A percentile compares a stretch with the other conserved stretches of the same genome.
Conservation (phyloP, 2,888 invertebrate species). For the Esperia sulphurella region DNA sequence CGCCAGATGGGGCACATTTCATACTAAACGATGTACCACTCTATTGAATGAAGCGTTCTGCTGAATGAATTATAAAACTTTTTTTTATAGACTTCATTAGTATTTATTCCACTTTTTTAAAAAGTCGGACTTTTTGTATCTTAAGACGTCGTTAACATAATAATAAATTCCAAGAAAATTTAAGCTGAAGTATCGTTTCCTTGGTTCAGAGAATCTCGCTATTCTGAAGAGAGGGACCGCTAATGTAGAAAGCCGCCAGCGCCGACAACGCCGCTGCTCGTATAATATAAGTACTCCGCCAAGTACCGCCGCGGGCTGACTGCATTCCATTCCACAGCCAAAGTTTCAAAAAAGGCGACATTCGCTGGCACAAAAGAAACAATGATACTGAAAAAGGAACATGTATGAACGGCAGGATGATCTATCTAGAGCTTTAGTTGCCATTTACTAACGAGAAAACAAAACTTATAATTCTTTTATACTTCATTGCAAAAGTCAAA, state of each 20-base stretch:
- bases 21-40: slow-evolving; percentile 11
- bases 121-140: no score
- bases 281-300: slow-evolving; percentile 34
- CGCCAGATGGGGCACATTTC: slow-evolving; percentile 70
- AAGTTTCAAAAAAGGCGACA: slow-evolving; percentile 28
- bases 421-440: no score
- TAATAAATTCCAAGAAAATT: slow-evolving; percentile 1
- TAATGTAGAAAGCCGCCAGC: slow-evolving; percentile 31
- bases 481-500: no score
- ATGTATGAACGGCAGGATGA: no score
- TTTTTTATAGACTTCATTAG: neutral
- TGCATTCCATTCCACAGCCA: slow-evolving; percentile 40
- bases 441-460: no score
- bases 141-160: no score
- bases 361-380: slow-evolving; percentile 15
- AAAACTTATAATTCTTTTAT: no score
- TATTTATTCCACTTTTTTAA: no score
- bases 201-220: slow-evolving; percentile 17
- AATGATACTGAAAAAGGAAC: neutral
- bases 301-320: slow-evolving; percentile 28
- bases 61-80: no score
- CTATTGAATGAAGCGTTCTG: neutral
- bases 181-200: slow-evolving; percentile 11
- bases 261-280: slow-evolving; percentile 29
- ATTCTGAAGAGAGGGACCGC: slow-evolving; percentile 19